These are phyloP conservation scores for Budorcas taxicolor DNA, from an alignment of 2,113 vertebrate genomes.

Conservation along the genomic window DNA sequence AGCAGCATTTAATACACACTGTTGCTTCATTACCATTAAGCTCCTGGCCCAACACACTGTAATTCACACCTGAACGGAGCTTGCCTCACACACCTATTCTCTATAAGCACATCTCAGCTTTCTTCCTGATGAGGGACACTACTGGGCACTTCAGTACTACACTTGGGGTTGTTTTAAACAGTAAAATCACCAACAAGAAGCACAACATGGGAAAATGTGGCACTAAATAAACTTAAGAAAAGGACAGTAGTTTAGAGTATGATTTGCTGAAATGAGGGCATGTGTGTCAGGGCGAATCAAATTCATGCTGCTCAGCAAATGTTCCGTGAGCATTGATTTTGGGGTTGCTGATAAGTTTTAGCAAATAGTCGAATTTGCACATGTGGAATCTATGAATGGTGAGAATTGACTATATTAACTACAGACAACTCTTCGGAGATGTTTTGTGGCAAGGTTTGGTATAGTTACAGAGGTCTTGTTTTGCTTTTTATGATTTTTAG, in stretches of 20 bases:
- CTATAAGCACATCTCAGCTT: not conserved
- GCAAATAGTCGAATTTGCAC: not conserved
- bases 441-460: not conserved
- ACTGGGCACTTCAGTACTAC: not conserved
- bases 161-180: not conserved
- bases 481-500: not conserved
- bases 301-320: not conserved
- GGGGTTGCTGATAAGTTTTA: not conserved
- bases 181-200: not conserved
- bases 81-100: not conserved
- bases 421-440: not conserved
- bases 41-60: not conserved
- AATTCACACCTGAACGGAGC: not conserved
- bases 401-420: not conserved
- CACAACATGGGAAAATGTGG: not conserved
- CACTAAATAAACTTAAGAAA: not conserved
- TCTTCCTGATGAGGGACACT: not conserved
- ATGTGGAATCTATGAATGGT: not conserved
- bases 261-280: not conserved
- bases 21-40: not conserved
- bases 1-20: not conserved
- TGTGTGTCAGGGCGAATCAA: not conserved
- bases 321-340: rapidly evolving
- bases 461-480: not conserved
- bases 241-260: not conserved